Evolutionary conservation across 2,888 invertebrate species (phyloP).

Genomic region (Loripinus fragilis): DNA sequence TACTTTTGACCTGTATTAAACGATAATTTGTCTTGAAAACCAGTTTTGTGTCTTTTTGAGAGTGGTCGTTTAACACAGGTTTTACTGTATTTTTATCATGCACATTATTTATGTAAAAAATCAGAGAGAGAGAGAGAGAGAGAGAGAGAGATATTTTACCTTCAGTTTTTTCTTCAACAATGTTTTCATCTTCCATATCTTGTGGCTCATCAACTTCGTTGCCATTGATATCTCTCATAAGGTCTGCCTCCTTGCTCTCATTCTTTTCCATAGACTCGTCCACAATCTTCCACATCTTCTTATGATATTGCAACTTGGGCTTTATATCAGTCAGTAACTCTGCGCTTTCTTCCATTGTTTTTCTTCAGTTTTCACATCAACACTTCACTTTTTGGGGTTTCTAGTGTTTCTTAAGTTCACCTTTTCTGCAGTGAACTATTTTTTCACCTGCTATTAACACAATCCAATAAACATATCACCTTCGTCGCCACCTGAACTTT

Average conservation of each 20-base stretch:
- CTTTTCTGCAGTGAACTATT: not conserved
- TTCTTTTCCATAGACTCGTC: not conserved
- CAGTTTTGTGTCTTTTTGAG: no score
- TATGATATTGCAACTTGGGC: not conserved
- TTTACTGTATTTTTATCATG: no score
- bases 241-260: not conserved
- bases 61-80: no score
- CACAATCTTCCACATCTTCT: slow-evolving; percentile 7
- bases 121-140: no score
- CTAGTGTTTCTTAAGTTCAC: no score
- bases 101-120: no score
- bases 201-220: not conserved
- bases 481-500: not conserved
- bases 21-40: no score
- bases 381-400: no score
- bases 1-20: no score
- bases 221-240: not conserved
- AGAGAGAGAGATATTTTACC: not conserved
- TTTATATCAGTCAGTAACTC: no score
- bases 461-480: slow-evolving; percentile 7
- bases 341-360: no score
- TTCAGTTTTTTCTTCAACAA: not conserved
- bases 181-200: not conserved
- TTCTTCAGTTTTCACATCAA: no score
- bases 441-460: slow-evolving; percentile 3